Evolutionary conservation across 2,888 invertebrate species (phyloP).

Genomic region (Eustalomyia histrio): DNA sequence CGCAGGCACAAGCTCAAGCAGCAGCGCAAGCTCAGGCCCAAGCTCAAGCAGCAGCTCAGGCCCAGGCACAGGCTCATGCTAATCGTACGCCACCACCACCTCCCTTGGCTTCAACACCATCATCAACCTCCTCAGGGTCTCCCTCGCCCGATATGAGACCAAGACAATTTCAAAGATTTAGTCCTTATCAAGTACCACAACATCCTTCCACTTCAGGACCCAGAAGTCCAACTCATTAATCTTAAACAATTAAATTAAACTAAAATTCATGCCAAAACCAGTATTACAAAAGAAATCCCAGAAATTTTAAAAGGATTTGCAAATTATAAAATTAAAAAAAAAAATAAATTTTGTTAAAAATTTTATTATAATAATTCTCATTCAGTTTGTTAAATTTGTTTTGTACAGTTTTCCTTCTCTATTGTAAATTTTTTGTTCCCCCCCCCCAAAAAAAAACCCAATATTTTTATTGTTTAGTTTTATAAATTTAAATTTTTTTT

Average conservation of each 20-base stretch:
- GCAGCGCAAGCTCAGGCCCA: constrained; percentile 65
- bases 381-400: constrained; percentile 61
- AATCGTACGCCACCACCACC: constrained; percentile 75
- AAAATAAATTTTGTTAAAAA: neutral
- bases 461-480: neutral
- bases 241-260: neutral
- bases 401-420: constrained; percentile 58
- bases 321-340: neutral
- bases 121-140: constrained; percentile 78
- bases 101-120: constrained; percentile 75
- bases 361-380: constrained; percentile 36
- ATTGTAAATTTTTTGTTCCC: constrained; percentile 3
- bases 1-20: constrained; percentile 73
- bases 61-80: constrained; percentile 67
- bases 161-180: constrained; percentile 77
- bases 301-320: neutral
- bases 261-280: constrained; percentile 61
- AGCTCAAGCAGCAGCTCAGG: constrained; percentile 68
- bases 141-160: constrained; percentile 79
- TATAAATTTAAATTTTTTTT: constrained; percentile 3
- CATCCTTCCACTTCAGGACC: constrained; percentile 71
- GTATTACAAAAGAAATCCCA: constrained; percentile 53
- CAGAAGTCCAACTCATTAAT: constrained; percentile 75
- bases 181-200: constrained; percentile 77
- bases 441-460: neutral